Evolutionary conservation across 2,888 invertebrate genomes (phyloP).

Genomic region (Gasteruption jaculator): DNA sequence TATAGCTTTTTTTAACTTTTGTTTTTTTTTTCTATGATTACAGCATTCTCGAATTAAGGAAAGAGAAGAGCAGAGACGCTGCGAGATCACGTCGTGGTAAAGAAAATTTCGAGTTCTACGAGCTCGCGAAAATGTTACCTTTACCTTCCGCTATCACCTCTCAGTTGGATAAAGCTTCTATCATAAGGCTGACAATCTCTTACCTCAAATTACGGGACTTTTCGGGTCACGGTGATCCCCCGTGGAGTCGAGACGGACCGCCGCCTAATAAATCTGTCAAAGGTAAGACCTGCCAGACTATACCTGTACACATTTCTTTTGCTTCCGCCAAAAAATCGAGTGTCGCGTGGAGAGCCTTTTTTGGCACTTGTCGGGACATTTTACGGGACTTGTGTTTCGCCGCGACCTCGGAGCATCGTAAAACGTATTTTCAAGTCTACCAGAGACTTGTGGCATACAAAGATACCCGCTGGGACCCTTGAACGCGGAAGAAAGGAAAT

Average conservation of each 20-base stretch:
- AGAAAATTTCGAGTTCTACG: conserved; percentile 95
- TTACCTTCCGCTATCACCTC: conserved; percentile 88
- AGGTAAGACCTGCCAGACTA: conserved; percentile 65
- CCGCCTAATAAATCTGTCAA: conserved; percentile 76
- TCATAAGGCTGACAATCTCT: conserved; percentile 93
- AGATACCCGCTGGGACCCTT: no score
- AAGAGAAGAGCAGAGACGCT: conserved; percentile 91
- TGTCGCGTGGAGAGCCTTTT: no score
- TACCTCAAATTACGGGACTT: conserved; percentile 93
- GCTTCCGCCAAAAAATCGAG: no score
- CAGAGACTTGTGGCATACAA: no score
- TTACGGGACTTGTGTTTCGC: no score
- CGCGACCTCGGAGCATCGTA: no score
- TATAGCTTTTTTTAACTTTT: no score
- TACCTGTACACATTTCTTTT: no score
- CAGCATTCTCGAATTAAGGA: conserved; percentile 89
- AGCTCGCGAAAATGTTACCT: conserved; percentile 91
- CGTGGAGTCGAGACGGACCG: conserved; percentile 84
- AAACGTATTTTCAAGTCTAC: no score
- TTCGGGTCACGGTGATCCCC: conserved; percentile 92
- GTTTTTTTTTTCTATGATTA: conserved; percentile 49
- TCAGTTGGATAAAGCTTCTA: conserved; percentile 92
- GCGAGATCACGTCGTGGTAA: conserved; percentile 88
- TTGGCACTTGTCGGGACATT: no score
- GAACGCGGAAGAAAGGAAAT: no score